A percentile compares a stretch with the other conserved stretches of the same genome.
Evolutionary conservation across 37 sponge, comb jelly and placozoan species (phyloP).

Genomic region (Eunapius fragilis): DNA sequence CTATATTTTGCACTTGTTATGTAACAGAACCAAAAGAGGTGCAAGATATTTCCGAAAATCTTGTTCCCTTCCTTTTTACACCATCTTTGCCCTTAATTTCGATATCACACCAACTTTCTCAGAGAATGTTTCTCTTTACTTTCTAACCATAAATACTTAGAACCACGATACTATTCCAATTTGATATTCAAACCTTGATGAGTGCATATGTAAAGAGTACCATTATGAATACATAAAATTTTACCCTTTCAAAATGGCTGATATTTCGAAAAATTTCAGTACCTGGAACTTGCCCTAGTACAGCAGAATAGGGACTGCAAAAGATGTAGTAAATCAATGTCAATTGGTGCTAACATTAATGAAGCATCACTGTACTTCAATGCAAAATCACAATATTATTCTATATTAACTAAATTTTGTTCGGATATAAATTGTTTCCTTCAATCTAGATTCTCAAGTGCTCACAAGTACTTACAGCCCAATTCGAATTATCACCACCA

Average conservation of each 20-base stretch:
- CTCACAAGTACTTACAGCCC: constrained; percentile 49
- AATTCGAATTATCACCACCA: constrained; percentile 50
- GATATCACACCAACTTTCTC: too few relatives aligned
- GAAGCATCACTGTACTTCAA: not conserved
- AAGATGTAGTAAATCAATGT: not conserved
- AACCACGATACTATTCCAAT: too few relatives aligned
- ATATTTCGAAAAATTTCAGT: constrained; percentile 7
- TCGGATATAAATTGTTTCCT: not conserved
- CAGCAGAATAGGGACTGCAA: constrained; percentile 1
- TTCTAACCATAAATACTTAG: too few relatives aligned
- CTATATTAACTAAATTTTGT: not conserved
- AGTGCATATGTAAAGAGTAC: not conserved
- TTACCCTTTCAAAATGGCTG: not conserved
- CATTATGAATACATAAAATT: not conserved
- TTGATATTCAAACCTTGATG: not conserved
- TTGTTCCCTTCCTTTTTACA: too few relatives aligned
- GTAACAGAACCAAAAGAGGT: too few relatives aligned
- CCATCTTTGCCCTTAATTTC: too few relatives aligned
- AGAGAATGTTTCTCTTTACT: too few relatives aligned
- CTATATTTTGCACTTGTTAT: too few relatives aligned
- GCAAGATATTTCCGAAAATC: too few relatives aligned
- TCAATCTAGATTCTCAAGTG: not conserved
- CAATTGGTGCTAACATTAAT: too few relatives aligned
- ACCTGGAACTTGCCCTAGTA: not conserved
- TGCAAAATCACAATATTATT: not conserved